Conservation (phyloP, 2,797 vertebrate genomes). For the Distichodus sexfasciatus region DNA sequence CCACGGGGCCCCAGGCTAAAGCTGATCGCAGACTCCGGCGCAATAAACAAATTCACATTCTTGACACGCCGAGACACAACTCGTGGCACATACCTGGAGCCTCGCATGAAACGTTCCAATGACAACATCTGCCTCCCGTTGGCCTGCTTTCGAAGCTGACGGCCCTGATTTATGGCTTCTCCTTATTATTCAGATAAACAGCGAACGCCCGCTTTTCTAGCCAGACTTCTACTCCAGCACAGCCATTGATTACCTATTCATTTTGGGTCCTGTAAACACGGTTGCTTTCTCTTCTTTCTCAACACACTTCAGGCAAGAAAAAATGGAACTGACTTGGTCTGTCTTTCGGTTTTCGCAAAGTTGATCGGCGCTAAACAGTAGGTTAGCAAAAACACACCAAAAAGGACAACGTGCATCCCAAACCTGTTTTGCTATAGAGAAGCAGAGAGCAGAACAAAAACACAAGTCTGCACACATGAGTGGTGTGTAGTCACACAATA, state of each 20-base stretch:
- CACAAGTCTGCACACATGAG: neutral
- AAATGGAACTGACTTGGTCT: too few species aligned
- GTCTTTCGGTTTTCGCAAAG: too few species aligned
- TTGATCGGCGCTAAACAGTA: too few species aligned
- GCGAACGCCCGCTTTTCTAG: too few species aligned
- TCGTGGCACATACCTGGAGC: slow-evolving; percentile 35
- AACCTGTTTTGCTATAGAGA: slow-evolving; percentile 13
- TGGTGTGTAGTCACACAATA: too few species aligned
- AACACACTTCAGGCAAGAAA: too few species aligned
- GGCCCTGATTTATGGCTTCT: neutral
- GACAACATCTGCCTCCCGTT: neutral
- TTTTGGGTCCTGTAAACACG: too few species aligned
- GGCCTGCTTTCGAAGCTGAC: neutral
- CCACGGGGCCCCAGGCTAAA: slow-evolving; percentile 12
- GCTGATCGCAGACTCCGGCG: neutral
- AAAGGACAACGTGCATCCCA: neutral
- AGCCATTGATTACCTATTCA: too few species aligned
- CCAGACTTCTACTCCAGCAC: too few species aligned
- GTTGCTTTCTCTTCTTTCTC: too few species aligned
- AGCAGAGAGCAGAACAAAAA: neutral
- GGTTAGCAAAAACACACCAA: neutral
- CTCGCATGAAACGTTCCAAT: slow-evolving; percentile 3
- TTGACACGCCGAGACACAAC: slow-evolving; percentile 20
- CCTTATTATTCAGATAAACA: too few species aligned
- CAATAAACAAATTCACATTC: slow-evolving; percentile 20